Evolutionary conservation across 2,113 vertebrate genomes (phyloP).

Genomic region (Proteles cristata): DNA sequence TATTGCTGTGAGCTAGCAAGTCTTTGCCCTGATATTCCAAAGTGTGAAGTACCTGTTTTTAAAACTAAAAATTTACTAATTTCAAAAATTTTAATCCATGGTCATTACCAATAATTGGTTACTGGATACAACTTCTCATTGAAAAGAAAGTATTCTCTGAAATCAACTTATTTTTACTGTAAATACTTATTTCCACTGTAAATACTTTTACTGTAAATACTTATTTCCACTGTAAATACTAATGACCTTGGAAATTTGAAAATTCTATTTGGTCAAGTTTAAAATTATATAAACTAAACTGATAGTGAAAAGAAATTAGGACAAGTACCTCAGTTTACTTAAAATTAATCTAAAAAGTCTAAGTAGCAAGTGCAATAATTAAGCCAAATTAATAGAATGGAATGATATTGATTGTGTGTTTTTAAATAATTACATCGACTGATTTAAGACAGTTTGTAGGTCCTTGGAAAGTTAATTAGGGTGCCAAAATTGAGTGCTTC

Average conservation of each 20-base stretch:
- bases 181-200: too few relatives aligned
- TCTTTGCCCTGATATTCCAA: constrained; percentile 21
- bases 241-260: not conserved
- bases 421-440: constrained; percentile 30
- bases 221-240: not conserved
- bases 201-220: too few relatives aligned
- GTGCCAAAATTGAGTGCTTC: not conserved
- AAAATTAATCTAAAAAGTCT: not conserved
- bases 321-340: not conserved
- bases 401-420: not conserved
- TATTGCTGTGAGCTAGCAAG: constrained; percentile 27
- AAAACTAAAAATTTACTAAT: not conserved
- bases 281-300: not conserved
- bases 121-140: not conserved
- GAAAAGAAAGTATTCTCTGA: not conserved
- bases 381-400: not conserved
- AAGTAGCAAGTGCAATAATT: not conserved
- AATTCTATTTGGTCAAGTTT: not conserved
- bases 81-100: not conserved
- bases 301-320: not conserved
- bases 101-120: not conserved
- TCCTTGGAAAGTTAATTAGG: constrained; percentile 19
- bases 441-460: constrained; percentile 26
- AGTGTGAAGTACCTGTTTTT: constrained; percentile 33
- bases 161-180: constrained; percentile 45